These are phyloP conservation scores for Amphiura filiformis DNA, from an alignment of 35 echinoderm and acorn worm species.

Conservation along the genomic window DNA sequence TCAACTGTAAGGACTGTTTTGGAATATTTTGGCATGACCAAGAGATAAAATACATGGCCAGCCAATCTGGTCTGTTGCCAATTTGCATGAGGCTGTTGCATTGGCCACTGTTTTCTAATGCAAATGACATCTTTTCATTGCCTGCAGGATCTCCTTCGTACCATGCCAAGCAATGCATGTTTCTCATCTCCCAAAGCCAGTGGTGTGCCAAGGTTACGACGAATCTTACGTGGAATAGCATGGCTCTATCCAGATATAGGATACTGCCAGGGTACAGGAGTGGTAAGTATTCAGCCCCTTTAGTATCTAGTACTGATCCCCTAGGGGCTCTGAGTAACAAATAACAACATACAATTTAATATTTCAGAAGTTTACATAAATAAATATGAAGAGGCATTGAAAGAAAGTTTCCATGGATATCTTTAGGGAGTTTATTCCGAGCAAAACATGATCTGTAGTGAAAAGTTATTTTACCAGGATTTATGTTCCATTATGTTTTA, in stretches of 20 bases:
- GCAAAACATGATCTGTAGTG: no score
- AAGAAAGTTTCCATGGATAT: background rate
- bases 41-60: no score
- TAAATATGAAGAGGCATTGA: background rate
- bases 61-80: no score
- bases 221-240: constrained; percentile 76
- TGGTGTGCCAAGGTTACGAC: constrained; percentile 76
- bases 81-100: no score
- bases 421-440: no score
- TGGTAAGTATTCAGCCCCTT: constrained; percentile 66
- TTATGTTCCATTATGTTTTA: no score
- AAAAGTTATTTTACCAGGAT: no score
- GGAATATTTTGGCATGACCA: no score
- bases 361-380: background rate
- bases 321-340: background rate
- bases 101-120: no score
- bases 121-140: constrained; percentile 18
- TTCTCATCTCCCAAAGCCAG: constrained; percentile 82
- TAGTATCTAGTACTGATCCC: background rate
- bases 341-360: no score
- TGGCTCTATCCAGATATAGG: constrained; percentile 99
- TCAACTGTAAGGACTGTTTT: no score
- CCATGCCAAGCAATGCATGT: constrained; percentile 98
- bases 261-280: constrained; percentile 97
- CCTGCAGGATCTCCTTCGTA: constrained; percentile 87